Conservation (phyloP, 2,888 invertebrate genomes). For the Drosophila lutescens region DNA sequence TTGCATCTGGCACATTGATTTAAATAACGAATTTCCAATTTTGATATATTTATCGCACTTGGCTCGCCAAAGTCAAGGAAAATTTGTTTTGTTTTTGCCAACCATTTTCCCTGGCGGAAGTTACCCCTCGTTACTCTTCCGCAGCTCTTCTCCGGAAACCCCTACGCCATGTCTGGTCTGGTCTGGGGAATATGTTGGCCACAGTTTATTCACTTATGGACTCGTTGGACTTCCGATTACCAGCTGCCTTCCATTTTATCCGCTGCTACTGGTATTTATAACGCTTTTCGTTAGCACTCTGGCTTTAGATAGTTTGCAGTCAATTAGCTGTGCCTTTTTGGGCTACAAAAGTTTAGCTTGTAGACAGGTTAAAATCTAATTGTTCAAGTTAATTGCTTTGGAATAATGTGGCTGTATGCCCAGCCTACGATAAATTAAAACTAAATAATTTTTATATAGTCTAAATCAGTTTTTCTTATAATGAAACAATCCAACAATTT, state of each 20-base stretch:
- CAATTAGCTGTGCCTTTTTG: slow-evolving; percentile 52
- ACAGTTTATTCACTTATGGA: slow-evolving; percentile 73
- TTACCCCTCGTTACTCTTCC: slow-evolving; percentile 45
- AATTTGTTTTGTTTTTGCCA: slow-evolving; percentile 53
- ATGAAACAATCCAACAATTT: too few relatives aligned
- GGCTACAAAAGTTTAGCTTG: slow-evolving; percentile 1
- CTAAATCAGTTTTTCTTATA: too few relatives aligned
- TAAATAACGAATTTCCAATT: slow-evolving; percentile 55
- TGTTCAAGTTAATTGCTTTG: not conserved
- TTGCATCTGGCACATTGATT: slow-evolving; percentile 73
- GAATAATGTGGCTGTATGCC: not conserved
- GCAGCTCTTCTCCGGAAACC: slow-evolving; percentile 9
- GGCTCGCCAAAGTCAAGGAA: slow-evolving; percentile 54
- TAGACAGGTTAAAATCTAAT: not conserved
- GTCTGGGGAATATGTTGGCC: slow-evolving; percentile 52
- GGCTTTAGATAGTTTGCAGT: slow-evolving; percentile 44
- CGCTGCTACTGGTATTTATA: slow-evolving; percentile 14
- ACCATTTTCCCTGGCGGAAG: slow-evolving; percentile 55
- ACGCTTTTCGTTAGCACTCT: slow-evolving; percentile 36
- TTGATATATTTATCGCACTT: slow-evolving; percentile 69
- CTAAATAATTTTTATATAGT: too few relatives aligned
- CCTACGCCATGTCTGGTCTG: slow-evolving; percentile 12
- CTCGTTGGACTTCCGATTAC: slow-evolving; percentile 67
- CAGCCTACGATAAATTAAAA: too few relatives aligned
- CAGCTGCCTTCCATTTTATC: slow-evolving; percentile 35